Percentiles rank a stretch among this genome's conserved stretches.
These are phyloP conservation scores for Hystrix brachyura DNA, from an alignment of 2,113 vertebrate genomes.

Conservation along the genomic window DNA sequence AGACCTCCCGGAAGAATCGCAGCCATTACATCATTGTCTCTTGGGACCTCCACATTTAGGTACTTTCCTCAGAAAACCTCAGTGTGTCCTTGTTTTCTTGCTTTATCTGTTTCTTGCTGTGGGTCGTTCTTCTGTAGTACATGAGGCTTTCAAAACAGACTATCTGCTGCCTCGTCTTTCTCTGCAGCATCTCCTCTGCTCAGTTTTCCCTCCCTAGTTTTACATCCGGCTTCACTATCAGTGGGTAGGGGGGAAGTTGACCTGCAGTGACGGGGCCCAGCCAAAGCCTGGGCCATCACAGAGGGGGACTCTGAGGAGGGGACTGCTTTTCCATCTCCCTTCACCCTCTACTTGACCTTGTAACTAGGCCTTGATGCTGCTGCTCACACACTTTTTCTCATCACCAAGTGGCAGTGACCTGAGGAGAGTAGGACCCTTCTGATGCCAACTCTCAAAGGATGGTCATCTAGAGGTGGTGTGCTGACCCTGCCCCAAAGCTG, in stretches of 20 bases:
- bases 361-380: neutral
- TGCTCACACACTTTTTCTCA: neutral
- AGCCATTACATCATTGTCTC: neutral
- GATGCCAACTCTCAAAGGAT: no score
- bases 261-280: neutral
- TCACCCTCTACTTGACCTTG: rapidly evolving
- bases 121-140: neutral
- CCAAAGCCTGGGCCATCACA: neutral
- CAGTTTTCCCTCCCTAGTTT: rapidly evolving
- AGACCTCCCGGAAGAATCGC: neutral
- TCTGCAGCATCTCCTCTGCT: neutral
- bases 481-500: neutral
- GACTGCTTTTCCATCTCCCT: neutral
- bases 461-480: neutral
- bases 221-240: no score
- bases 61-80: conserved; percentile 44
- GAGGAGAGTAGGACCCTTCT: neutral
- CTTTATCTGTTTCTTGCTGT: neutral
- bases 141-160: neutral
- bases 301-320: neutral
- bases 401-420: no score
- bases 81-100: neutral
- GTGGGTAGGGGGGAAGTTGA: neutral
- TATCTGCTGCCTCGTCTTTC: neutral
- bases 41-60: neutral